Percentiles rank a stretch among this genome's conserved stretches.
Conservation (phyloP, 2,888 invertebrate genomes). For the Bruchidius siliquastri region DNA sequence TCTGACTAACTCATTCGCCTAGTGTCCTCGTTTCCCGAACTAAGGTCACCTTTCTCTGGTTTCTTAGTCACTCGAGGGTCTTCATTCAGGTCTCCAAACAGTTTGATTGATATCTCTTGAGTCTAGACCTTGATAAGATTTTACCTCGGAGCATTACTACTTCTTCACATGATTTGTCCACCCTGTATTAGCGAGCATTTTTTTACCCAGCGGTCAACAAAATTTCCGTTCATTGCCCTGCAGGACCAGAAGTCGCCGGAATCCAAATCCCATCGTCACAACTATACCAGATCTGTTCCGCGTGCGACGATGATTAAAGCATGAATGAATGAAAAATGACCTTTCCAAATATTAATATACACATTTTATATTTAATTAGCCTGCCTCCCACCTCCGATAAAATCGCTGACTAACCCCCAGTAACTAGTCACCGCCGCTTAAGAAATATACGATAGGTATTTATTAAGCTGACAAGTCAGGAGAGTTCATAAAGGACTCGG, state of each 20-base stretch:
- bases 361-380: conserved; percentile 17
- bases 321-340: conserved; percentile 15
- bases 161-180: too few relatives aligned
- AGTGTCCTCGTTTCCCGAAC: too few relatives aligned
- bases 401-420: conserved; percentile 17
- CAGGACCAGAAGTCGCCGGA: not conserved
- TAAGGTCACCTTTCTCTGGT: too few relatives aligned
- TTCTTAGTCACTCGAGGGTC: too few relatives aligned
- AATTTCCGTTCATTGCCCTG: too few relatives aligned
- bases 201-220: too few relatives aligned
- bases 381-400: conserved; percentile 11
- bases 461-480: conserved; percentile 16
- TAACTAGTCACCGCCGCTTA: conserved; percentile 16
- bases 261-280: not conserved
- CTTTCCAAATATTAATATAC: conserved; percentile 18
- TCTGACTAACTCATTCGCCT: too few relatives aligned
- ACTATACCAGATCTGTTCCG: not conserved
- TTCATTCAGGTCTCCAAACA: too few relatives aligned
- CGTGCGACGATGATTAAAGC: not conserved
- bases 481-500: not conserved
- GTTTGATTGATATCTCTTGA: too few relatives aligned
- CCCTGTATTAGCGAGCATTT: too few relatives aligned
- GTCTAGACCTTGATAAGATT: too few relatives aligned
- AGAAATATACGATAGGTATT: conserved; percentile 18
- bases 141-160: too few relatives aligned